Conservation (phyloP, 2,113 vertebrate genomes). For the Brachyhypopomus gauderio region DNA sequence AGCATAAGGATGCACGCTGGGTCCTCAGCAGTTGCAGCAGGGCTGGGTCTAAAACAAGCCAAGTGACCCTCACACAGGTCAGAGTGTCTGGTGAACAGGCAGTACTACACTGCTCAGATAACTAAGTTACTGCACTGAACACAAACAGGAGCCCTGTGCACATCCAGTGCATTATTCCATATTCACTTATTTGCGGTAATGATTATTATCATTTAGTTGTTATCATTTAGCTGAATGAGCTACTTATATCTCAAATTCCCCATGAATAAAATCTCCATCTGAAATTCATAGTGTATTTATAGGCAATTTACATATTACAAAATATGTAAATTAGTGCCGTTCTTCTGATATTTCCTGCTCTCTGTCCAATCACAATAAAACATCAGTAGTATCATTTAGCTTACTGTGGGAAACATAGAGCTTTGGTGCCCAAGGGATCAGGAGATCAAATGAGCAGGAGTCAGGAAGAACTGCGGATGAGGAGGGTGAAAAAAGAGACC, state of each 20-base stretch:
- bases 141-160: background rate
- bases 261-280: background rate
- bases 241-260: conserved; percentile 23
- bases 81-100: background rate
- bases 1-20: background rate
- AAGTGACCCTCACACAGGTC: conserved; percentile 9
- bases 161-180: background rate
- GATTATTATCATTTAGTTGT: no score
- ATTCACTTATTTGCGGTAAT: background rate
- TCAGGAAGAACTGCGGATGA: conserved; percentile 30
- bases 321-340: conserved; percentile 21
- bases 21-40: background rate
- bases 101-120: background rate
- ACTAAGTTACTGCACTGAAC: background rate
- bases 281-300: conserved; percentile 29
- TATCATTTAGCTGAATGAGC: background rate
- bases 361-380: conserved; percentile 45
- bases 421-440: conserved; percentile 37
- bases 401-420: conserved; percentile 45
- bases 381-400: conserved; percentile 44
- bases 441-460: conserved; percentile 32
- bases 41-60: background rate
- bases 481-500: conserved; percentile 17
- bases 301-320: conserved; percentile 20
- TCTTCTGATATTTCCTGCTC: conserved; percentile 26